Evolutionary conservation across 2,888 invertebrate species (phyloP).

Genomic region (Perithous albicinctus): DNA sequence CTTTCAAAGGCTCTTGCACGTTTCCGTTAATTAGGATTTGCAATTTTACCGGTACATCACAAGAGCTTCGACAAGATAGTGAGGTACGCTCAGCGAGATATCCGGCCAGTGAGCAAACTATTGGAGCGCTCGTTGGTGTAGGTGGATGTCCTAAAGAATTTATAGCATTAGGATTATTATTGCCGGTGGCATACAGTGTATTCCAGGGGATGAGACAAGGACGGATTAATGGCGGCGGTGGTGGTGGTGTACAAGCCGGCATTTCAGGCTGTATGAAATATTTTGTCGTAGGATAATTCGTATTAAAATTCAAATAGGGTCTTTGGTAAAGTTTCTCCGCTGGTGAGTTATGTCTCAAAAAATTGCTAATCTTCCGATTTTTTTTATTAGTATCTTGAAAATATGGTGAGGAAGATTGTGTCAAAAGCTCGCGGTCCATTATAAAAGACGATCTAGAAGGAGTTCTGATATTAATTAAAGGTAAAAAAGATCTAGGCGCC

Average conservation of each 20-base stretch:
- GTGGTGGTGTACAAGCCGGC: not conserved
- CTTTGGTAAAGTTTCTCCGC: not conserved
- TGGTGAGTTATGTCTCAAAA: not conserved
- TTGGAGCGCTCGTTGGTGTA: not conserved
- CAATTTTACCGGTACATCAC: constrained; percentile 64
- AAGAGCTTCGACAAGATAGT: constrained; percentile 30
- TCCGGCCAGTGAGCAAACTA: not conserved
- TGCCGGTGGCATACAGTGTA: not conserved
- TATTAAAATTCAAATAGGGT: not conserved
- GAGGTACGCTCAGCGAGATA: not conserved
- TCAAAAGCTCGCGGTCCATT: not conserved
- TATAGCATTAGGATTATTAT: not conserved
- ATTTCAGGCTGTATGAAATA: not conserved
- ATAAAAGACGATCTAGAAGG: not conserved
- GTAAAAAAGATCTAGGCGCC: not conserved
- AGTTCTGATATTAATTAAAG: not conserved
- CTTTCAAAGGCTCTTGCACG: constrained; percentile 48
- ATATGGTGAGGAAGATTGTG: not conserved
- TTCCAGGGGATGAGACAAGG: not conserved
- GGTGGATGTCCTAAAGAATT: not conserved
- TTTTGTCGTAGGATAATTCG: constrained; percentile 1
- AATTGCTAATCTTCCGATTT: not conserved
- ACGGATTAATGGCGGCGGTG: not conserved
- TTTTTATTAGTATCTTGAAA: not conserved
- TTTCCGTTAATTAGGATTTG: constrained; percentile 58